Conservation (phyloP, 2,113 vertebrate species). For the Cettia cetti region DNA sequence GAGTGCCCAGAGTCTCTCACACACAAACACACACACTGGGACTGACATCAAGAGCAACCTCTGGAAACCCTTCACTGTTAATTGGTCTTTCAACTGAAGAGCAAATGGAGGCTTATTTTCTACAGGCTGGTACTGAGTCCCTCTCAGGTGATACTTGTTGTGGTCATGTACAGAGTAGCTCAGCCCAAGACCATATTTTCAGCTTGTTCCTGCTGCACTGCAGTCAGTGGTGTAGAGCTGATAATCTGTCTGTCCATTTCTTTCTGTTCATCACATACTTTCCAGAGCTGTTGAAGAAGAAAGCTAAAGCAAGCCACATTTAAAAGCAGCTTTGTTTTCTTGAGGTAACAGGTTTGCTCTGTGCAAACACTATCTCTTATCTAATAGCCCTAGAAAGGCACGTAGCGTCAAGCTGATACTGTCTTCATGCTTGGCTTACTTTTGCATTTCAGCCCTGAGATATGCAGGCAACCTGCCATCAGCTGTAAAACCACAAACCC, state of each 20-base stretch:
- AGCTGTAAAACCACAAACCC: conserved; percentile 67
- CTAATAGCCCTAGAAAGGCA: conserved; percentile 65
- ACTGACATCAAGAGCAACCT: not conserved
- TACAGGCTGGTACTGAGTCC: not conserved
- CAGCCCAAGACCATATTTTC: not conserved
- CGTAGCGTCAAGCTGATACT: conserved; percentile 63
- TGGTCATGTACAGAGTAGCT: not conserved
- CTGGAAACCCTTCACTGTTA: not conserved
- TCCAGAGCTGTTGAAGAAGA: not conserved
- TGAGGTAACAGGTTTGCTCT: conserved; percentile 63
- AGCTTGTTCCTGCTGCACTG: not conserved
- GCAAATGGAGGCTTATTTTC: not conserved
- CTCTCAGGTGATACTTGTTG: not conserved
- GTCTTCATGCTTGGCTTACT: conserved; percentile 65
- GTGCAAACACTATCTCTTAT: conserved; percentile 61
- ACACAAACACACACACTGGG: not conserved
- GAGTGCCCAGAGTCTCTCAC: not conserved
- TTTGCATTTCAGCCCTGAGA: conserved; percentile 59
- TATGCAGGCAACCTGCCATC: conserved; percentile 64
- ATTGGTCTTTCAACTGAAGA: not conserved
- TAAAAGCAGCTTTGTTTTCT: conserved; percentile 50
- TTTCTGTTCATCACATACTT: not conserved
- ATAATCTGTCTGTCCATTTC: not conserved
- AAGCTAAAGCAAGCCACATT: conserved; percentile 19
- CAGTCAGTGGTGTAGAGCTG: not conserved